Conservation (phyloP, 64 coral and sea anemone genomes). For the Montipora cactus region DNA sequence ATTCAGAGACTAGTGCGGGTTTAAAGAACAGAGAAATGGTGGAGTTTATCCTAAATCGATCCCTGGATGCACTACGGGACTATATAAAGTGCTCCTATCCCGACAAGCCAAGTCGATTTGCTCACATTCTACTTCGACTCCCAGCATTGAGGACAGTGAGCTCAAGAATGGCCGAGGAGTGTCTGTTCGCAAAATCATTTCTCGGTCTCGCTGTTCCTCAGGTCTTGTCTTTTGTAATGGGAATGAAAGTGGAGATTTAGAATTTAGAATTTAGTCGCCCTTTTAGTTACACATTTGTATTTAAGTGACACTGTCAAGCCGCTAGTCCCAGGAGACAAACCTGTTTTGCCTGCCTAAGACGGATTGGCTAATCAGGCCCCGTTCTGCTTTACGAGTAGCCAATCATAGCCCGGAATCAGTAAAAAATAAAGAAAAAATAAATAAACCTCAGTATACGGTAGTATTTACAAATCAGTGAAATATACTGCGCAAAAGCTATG, state of each 20-base stretch:
- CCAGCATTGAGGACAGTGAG: slow-evolving; percentile 82
- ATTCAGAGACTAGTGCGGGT: slow-evolving; percentile 77
- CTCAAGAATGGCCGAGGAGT: slow-evolving; percentile 74
- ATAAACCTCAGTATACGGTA: too few species aligned
- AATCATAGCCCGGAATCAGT: too few species aligned
- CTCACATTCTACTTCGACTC: slow-evolving; percentile 93
- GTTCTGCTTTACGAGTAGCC: too few species aligned
- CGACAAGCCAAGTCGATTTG: slow-evolving; percentile 97
- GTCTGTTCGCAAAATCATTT: slow-evolving; percentile 89
- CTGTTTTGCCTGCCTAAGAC: too few species aligned
- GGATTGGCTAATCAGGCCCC: too few species aligned
- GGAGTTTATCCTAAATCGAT: slow-evolving; percentile 85
- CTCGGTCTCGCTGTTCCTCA: slow-evolving; percentile 85
- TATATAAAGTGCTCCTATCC: slow-evolving; percentile 98
- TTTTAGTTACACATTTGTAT: too few species aligned
- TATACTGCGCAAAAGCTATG: too few species aligned
- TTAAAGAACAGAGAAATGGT: slow-evolving; percentile 89
- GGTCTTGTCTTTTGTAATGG: slow-evolving; percentile 59
- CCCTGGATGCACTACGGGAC: slow-evolving; percentile 87
- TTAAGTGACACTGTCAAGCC: too few species aligned
- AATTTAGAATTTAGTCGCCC: too few species aligned
- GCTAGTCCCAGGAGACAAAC: too few species aligned
- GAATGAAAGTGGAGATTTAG: slow-evolving; percentile 2
- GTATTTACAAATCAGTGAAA: too few species aligned
- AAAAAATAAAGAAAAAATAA: too few species aligned